Base-by-base conservation (phyloP, 2,113 vertebrate genomes). In the Lampris megalopsis region DNA sequence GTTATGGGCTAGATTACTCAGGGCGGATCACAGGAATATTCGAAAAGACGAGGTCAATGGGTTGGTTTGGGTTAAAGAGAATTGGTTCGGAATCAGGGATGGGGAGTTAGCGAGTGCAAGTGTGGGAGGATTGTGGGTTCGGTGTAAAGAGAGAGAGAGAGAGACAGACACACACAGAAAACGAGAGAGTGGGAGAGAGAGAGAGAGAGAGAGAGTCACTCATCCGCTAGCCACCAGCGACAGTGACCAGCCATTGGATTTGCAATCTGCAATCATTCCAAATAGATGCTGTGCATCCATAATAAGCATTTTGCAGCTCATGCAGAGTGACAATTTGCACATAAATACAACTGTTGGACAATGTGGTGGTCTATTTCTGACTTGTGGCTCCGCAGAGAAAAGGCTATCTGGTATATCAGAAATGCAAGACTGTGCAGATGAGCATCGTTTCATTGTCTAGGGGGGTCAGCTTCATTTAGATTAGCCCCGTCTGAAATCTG, bases 241-340 rank as follows among this genome's bases (percentile, higher is more conserved):
- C 88, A 91, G 85, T 85, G 89, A 92, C 83, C 79, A 70, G 87
- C 71, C 84, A 69, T 53, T 84, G 83, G 80, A 88, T 85, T 75
- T 88, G 86, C 83, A 90, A 89, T 91, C 77, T 93, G 78, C 87
- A 94, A 91, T 92, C 89, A 91, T 85, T 91, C 68, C 89, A 91
- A 93, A 93, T 93, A 91, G 87, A 91, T 58, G 71, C 85, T 91
- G 73, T 89, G 85, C 75, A 83, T 90, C 89, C 86, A 85, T 92
- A 92, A 92, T 92, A 91, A 92, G 84, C 86, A 85, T 92, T 92
- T 92, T 88, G 85, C 64, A 24, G 35, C 81, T 83, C 71, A 62
- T 54, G 78, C 87, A 87, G 76, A 88, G 89, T 84, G 85, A 88
- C 86, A 90, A 90, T 92, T 93, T 92, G 87, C 87, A 88, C 82